Evolutionary conservation across 2,113 vertebrate genomes (phyloP).

Genomic region (Pycnonotus jocosus): DNA sequence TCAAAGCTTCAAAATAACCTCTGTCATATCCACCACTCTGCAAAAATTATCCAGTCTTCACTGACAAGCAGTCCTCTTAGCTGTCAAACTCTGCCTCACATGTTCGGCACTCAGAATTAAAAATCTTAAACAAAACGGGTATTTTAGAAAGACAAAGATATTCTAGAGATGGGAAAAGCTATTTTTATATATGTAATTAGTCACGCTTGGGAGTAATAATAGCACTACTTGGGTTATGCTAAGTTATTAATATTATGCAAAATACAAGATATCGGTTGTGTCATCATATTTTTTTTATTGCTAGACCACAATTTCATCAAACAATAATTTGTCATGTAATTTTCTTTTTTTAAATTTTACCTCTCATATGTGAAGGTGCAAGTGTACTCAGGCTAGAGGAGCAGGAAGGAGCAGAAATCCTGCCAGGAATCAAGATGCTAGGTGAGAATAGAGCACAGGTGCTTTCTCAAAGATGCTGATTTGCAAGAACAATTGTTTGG

Average conservation of each 20-base stretch:
- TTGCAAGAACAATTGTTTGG: background rate
- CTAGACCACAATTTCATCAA: slow-evolving; percentile 13
- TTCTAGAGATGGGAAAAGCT: slow-evolving; percentile 6
- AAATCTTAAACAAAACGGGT: slow-evolving; percentile 7
- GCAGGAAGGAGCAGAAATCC: background rate
- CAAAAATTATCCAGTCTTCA: background rate
- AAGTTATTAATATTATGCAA: slow-evolving; percentile 40
- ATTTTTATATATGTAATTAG: slow-evolving; percentile 49
- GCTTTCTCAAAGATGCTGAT: background rate
- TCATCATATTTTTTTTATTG: background rate
- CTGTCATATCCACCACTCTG: background rate
- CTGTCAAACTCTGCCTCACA: slow-evolving; percentile 8
- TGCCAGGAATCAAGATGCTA: background rate
- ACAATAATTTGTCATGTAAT: background rate
- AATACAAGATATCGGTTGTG: background rate
- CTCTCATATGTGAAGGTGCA: background rate
- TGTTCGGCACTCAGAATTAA: slow-evolving; percentile 8
- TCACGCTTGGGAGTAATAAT: slow-evolving; percentile 30
- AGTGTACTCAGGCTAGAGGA: background rate
- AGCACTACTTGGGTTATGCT: background rate
- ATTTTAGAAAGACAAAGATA: slow-evolving; percentile 41
- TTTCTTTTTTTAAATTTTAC: background rate
- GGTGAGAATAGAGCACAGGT: no score
- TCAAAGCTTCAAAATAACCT: background rate
- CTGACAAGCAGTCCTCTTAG: background rate